Percentiles rank a stretch among this genome's conserved stretches.
phyloP scores from a whole-genome alignment of 2,113 vertebrate species.

The Megaleporinus macrocephalus region DNA sequence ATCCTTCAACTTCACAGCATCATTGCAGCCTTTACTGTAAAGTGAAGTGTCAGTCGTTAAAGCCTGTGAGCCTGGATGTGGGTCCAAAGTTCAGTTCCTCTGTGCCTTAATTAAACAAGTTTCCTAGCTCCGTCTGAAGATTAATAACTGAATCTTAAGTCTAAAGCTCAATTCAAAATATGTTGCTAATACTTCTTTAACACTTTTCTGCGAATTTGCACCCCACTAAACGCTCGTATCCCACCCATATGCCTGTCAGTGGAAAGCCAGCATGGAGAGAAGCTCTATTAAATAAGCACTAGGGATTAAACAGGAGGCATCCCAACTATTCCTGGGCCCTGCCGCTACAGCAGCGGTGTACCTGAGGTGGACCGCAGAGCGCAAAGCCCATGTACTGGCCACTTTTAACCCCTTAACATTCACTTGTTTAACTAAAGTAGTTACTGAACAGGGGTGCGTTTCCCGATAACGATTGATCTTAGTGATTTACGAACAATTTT shows the following conservation, averaged over 20 bases:
- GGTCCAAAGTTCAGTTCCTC: background rate
- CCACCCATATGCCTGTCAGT: background rate
- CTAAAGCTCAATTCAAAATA: too few species aligned
- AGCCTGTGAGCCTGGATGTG: background rate
- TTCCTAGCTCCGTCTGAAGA: background rate
- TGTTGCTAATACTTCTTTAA: too few species aligned
- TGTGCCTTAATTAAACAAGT: too few species aligned
- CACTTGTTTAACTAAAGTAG: too few species aligned
- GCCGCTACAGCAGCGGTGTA: conserved; percentile 62
- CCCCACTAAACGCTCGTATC: background rate
- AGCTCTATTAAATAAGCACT: conserved; percentile 73
- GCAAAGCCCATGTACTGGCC: background rate
- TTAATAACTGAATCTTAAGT: background rate
- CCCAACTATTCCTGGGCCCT: conserved; percentile 65
- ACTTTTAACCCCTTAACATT: background rate
- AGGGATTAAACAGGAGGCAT: conserved; percentile 75
- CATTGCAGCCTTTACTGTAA: background rate
- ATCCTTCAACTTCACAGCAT: background rate
- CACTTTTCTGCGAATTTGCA: background rate
- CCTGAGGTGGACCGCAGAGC: background rate
- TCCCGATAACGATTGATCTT: too few species aligned
- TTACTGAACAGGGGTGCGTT: too few species aligned
- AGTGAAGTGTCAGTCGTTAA: background rate
- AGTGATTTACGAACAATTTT: too few species aligned
- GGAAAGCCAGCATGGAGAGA: conserved; percentile 58